phyloP scores from a whole-genome alignment of 2,888 invertebrate species.

The Troides aeacus region DNA sequence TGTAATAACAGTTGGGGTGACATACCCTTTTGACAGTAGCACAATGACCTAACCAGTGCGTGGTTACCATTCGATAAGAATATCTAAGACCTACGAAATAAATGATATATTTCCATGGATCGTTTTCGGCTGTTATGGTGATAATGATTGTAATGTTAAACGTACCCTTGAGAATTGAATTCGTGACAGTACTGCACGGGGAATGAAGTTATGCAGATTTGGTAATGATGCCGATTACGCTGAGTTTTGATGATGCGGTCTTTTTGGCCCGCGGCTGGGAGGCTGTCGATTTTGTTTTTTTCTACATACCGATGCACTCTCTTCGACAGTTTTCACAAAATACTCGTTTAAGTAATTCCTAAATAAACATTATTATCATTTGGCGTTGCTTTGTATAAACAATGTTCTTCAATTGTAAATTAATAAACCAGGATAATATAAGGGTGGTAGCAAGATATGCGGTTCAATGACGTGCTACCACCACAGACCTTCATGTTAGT shows the following conservation, averaged over 20 bases:
- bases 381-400: too few relatives aligned
- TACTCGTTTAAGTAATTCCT: background rate
- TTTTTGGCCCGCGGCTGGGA: constrained; percentile 35
- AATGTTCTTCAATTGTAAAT: too few relatives aligned
- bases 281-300: constrained; percentile 8
- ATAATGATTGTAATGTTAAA: constrained; percentile 36
- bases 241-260: constrained; percentile 50
- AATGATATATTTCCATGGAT: constrained; percentile 14
- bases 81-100: constrained; percentile 21
- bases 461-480: too few relatives aligned
- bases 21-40: constrained; percentile 40
- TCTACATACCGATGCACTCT: background rate
- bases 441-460: too few relatives aligned
- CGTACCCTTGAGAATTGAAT: constrained; percentile 52
- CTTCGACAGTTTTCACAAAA: background rate
- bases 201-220: constrained; percentile 73
- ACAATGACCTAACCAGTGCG: constrained; percentile 34
- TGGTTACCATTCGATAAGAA: constrained; percentile 27
- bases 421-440: too few relatives aligned
- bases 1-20: constrained; percentile 74
- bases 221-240: constrained; percentile 58
- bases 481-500: too few relatives aligned
- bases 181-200: constrained; percentile 59
- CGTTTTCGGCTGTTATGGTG: constrained; percentile 28
- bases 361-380: background rate